phyloP scores from a whole-genome alignment of 2,797 vertebrate species.

The Strix occidentalis region DNA sequence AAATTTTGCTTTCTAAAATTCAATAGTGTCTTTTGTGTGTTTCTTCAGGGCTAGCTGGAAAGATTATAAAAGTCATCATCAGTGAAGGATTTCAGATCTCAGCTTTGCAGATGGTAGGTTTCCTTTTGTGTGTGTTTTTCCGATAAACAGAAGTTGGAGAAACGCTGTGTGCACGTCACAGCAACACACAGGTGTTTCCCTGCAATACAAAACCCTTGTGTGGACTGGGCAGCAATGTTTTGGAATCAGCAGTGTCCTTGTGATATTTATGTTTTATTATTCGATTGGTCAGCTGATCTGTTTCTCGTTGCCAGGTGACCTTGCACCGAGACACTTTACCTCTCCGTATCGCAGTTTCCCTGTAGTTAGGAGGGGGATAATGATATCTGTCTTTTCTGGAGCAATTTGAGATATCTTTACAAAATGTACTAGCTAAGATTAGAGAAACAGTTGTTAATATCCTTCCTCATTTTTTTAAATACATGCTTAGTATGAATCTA shows the following conservation, averaged over 20 bases:
- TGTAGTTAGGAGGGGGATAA: neutral
- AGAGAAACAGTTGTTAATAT: neutral
- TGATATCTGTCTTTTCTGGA: neutral
- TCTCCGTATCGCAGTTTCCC: neutral
- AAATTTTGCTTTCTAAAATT: neutral
- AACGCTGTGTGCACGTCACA: neutral
- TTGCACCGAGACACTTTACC: neutral
- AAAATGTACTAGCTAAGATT: neutral
- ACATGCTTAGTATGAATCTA: neutral
- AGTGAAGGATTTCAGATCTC: conserved; percentile 89
- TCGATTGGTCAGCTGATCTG: neutral
- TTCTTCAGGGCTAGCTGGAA: conserved; percentile 86
- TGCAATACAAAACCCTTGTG: neutral
- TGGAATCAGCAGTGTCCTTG: neutral
- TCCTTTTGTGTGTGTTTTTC: neutral
- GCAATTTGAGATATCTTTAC: neutral
- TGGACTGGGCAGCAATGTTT: neutral
- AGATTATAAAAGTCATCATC: conserved; percentile 87
- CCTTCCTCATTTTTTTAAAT: neutral
- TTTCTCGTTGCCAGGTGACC: neutral
- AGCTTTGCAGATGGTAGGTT: conserved; percentile 91
- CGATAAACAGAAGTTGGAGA: neutral
- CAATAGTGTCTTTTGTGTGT: neutral
- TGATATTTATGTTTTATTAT: neutral
- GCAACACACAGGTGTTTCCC: neutral